Conservation (phyloP, 2,888 invertebrate species). For the Rotaria socialis region DNA sequence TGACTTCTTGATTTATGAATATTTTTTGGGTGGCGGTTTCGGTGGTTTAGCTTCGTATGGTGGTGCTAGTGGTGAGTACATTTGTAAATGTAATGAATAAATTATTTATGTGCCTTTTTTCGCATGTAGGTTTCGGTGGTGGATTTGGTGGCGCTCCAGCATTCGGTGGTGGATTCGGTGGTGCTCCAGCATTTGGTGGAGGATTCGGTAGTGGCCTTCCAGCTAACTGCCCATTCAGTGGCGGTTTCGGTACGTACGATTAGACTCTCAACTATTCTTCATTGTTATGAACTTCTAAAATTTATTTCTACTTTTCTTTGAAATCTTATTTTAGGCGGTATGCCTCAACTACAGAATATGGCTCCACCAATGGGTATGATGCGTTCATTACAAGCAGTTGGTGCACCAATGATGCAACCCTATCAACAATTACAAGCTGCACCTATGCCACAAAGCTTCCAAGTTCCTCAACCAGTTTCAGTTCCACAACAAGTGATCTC, state of each 20-base stretch:
- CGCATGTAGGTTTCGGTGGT: neutral
- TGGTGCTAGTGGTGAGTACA: neutral
- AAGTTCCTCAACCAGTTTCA: neutral
- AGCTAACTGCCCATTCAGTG: too few species aligned
- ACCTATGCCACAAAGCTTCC: neutral
- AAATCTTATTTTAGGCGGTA: neutral
- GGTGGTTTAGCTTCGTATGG: neutral
- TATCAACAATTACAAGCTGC: conserved; percentile 10
- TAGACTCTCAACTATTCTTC: too few species aligned
- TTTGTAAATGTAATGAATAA: neutral
- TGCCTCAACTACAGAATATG: too few species aligned
- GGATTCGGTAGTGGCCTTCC: too few species aligned
- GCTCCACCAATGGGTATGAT: conserved; percentile 18
- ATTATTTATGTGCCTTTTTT: neutral
- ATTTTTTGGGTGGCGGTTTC: neutral
- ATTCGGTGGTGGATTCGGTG: neutral
- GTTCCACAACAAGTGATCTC: too few species aligned
- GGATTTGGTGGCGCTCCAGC: neutral
- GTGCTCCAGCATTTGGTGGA: too few species aligned
- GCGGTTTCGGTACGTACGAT: too few species aligned
- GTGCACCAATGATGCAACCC: conserved; percentile 8
- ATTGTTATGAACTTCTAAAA: too few species aligned
- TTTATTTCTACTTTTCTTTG: too few species aligned
- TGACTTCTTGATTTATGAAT: neutral
- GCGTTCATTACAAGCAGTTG: neutral